A percentile compares a stretch with the other conserved stretches of the same genome.
Conservation (phyloP, 2,797 vertebrate species). For the Eremophila alpestris region DNA sequence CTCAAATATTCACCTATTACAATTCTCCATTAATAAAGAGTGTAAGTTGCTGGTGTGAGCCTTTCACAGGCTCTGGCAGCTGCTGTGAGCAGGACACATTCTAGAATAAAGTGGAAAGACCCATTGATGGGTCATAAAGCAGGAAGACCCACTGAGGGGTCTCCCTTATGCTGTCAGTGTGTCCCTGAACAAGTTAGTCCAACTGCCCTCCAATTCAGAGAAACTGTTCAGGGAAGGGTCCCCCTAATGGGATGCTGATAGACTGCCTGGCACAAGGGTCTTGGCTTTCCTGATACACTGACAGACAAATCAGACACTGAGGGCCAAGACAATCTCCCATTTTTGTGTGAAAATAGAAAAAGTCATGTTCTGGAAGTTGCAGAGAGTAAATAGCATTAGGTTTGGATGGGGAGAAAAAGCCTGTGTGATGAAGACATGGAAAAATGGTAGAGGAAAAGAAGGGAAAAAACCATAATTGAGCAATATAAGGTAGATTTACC, state of each 20-base stretch:
- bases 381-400: not conserved
- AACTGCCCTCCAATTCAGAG: accelerated
- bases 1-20: not conserved
- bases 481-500: not conserved
- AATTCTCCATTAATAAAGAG: not conserved
- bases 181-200: not conserved
- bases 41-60: not conserved
- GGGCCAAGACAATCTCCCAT: not conserved
- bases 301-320: not conserved
- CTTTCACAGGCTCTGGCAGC: not conserved
- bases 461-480: not conserved
- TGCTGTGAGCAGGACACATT: too few species aligned
- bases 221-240: not conserved
- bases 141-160: not conserved
- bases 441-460: not conserved
- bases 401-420: not conserved
- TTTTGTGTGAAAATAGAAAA: not conserved
- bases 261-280: too few species aligned
- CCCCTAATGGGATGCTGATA: not conserved
- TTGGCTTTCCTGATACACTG: not conserved
- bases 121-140: not conserved
- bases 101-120: not conserved
- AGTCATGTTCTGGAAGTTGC: not conserved
- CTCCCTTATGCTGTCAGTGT: not conserved
- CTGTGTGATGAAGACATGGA: not conserved